These are phyloP conservation scores for Fratercula arctica DNA, from an alignment of 2,797 vertebrate genomes.

Conservation along the genomic window DNA sequence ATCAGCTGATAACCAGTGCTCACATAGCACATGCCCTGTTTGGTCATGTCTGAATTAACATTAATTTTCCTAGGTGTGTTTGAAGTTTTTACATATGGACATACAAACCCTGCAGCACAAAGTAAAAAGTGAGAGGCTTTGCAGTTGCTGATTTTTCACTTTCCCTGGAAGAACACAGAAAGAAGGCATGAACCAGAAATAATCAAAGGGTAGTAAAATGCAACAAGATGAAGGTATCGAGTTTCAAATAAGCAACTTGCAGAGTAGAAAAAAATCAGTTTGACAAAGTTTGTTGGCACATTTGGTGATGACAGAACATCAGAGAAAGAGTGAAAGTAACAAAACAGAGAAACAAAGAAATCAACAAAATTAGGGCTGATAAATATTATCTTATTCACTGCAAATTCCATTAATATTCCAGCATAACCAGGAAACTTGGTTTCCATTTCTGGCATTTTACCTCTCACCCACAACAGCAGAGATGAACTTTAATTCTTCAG, in stretches of 20 bases:
- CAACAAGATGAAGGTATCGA: background rate
- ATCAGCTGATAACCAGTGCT: background rate
- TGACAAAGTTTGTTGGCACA: background rate
- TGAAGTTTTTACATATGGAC: background rate
- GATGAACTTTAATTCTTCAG: constrained; percentile 54
- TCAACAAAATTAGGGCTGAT: background rate
- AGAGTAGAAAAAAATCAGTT: background rate
- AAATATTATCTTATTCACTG: background rate
- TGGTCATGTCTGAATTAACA: background rate
- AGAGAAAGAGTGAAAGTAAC: background rate
- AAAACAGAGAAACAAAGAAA: background rate
- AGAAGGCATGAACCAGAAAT: background rate
- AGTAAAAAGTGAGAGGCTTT: background rate
- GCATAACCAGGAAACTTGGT: constrained; percentile 57
- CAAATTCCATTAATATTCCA: background rate
- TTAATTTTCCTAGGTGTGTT: background rate
- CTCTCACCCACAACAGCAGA: constrained; percentile 58
- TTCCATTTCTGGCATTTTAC: constrained; percentile 68
- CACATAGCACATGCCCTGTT: background rate
- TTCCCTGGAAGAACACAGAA: background rate
- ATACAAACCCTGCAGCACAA: background rate
- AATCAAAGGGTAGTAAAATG: background rate
- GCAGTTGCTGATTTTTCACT: background rate
- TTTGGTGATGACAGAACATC: background rate
- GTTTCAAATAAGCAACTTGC: background rate